Conservation (phyloP, 1,140 invertebrate genomes). For the Vollenhovia emeryi region DNA sequence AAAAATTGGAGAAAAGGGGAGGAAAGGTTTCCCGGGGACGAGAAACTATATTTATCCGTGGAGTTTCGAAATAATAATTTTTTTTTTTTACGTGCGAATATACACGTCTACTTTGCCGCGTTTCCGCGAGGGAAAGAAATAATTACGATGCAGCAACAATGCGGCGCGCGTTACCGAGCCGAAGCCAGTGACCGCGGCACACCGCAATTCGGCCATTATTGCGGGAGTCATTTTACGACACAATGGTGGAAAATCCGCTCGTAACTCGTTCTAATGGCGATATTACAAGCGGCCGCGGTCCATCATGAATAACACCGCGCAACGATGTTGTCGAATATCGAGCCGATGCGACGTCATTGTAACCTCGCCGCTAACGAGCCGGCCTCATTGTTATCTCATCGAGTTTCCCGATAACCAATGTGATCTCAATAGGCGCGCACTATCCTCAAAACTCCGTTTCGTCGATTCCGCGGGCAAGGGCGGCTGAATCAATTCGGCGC, state of each 20-base stretch:
- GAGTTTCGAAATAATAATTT: not conserved
- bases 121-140: not conserved
- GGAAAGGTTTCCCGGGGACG: not conserved
- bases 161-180: not conserved
- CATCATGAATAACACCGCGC: conserved; percentile 55
- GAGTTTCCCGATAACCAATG: conserved; percentile 61
- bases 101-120: not conserved
- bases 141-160: conserved; percentile 11
- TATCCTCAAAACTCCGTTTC: conserved; percentile 52
- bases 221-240: conserved; percentile 48
- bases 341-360: conserved; percentile 68
- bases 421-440: conserved; percentile 53
- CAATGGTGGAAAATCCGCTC: conserved; percentile 54
- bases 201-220: conserved; percentile 54
- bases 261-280: conserved; percentile 49
- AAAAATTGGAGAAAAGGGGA: not conserved
- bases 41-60: not conserved
- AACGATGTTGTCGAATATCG: conserved; percentile 50
- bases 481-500: conserved; percentile 7
- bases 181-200: conserved; percentile 64
- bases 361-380: conserved; percentile 79
- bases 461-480: conserved; percentile 11
- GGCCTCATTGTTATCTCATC: conserved; percentile 76
- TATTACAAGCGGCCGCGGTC: conserved; percentile 37
- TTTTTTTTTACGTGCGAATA: not conserved